A percentile compares a stretch with the other conserved stretches of the same genome.
phyloP scores from a whole-genome alignment of 2,888 invertebrate species.

The Synanthedon formicaeformis region DNA sequence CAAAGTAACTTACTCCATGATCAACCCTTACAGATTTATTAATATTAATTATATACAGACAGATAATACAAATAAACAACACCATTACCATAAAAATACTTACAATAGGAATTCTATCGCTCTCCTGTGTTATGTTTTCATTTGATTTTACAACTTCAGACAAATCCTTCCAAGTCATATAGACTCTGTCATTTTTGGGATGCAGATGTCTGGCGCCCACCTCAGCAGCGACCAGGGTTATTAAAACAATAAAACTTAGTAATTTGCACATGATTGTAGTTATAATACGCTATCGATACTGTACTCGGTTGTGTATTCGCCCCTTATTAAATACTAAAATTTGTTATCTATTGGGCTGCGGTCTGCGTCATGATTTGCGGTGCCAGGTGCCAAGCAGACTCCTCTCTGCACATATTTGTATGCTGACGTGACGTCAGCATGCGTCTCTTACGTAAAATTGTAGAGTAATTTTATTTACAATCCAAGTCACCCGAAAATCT shows the following conservation, averaged over 20 bases:
- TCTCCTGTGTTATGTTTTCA: constrained; percentile 10
- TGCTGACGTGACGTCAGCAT: background rate
- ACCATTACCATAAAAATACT: background rate
- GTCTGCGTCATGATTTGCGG: constrained; percentile 18
- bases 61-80: no score
- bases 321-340: constrained; percentile 29
- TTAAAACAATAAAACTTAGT: background rate
- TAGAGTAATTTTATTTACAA: no score
- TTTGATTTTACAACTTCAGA: background rate
- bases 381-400: constrained; percentile 17
- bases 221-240: constrained; percentile 3
- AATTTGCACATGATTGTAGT: background rate
- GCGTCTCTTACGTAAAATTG: background rate
- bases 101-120: constrained; percentile 23
- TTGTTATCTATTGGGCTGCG: constrained; percentile 22
- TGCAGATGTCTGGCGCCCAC: constrained; percentile 30
- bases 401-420: constrained; percentile 4
- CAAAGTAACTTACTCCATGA: no score
- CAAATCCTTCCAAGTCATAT: background rate
- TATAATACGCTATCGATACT: constrained; percentile 6
- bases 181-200: constrained; percentile 11
- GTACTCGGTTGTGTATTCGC: constrained; percentile 3
- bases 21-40: no score
- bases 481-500: no score
- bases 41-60: no score